A percentile compares a stretch with the other conserved stretches of the same genome.
phyloP scores from a whole-genome alignment of 1,140 invertebrate genomes.

The Brachionus asplanchnoidis region DNA sequence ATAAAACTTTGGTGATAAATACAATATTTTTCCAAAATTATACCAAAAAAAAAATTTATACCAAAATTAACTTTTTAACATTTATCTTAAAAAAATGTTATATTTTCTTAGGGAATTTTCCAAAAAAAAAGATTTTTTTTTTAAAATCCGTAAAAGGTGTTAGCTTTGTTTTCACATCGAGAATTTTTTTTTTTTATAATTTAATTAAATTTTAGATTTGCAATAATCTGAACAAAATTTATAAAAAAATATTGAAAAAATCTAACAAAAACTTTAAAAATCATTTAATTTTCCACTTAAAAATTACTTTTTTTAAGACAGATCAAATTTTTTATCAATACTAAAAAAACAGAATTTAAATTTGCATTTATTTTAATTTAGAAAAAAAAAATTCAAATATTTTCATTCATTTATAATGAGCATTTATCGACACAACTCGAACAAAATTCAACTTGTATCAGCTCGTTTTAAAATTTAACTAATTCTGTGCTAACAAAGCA shows the following conservation, averaged over 20 bases:
- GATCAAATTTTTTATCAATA: neutral
- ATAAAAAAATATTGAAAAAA: neutral
- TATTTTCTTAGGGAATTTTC: no score
- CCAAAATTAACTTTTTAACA: no score
- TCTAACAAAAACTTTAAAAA: no score
- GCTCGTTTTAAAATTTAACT: neutral
- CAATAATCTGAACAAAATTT: no score
- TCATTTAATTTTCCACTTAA: neutral
- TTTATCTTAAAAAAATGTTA: no score
- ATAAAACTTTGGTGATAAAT: no score
- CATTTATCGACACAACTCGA: neutral
- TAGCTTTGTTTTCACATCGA: no score
- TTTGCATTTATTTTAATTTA: neutral
- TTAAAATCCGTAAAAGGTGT: no score
- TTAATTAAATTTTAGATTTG: neutral
- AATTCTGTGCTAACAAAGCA: neutral
- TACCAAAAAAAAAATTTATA: no score
- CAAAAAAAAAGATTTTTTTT: no score
- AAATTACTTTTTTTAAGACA: neutral
- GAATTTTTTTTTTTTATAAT: neutral
- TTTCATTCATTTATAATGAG: neutral
- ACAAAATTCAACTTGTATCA: neutral
- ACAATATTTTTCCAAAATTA: no score
- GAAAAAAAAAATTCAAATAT: neutral
- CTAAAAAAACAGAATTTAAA: neutral